Conservation (phyloP, 2,888 invertebrate species). For the Aromia moschata region DNA sequence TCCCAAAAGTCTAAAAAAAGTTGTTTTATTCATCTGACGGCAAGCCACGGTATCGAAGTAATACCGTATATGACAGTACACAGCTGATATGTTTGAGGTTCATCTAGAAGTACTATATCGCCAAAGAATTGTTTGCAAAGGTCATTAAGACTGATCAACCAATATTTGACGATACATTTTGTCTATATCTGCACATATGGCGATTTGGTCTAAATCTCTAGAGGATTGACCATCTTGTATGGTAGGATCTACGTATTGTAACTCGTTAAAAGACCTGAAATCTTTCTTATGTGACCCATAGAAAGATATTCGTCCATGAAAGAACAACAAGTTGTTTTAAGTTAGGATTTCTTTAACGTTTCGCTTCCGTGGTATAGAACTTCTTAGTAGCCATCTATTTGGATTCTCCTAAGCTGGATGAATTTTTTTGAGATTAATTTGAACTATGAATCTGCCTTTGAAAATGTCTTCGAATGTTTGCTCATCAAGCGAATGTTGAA, state of each 20-base stretch:
- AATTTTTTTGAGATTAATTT: slow-evolving; percentile 7
- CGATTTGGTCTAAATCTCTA: slow-evolving; percentile 26
- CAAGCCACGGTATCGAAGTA: slow-evolving; percentile 15
- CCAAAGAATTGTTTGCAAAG: slow-evolving; percentile 27
- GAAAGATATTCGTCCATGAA: slow-evolving; percentile 10
- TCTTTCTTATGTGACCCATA: slow-evolving; percentile 2
- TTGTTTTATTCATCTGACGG: slow-evolving; percentile 18
- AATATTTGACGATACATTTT: slow-evolving; percentile 29
- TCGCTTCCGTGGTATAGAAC: not conserved
- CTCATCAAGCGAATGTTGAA: slow-evolving; percentile 24
- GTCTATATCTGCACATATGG: slow-evolving; percentile 20
- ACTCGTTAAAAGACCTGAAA: slow-evolving; percentile 17
- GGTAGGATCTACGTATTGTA: slow-evolving; percentile 16
- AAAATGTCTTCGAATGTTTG: slow-evolving; percentile 33
- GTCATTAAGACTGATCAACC: not conserved
- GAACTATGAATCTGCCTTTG: slow-evolving; percentile 19
- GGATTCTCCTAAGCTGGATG: not conserved
- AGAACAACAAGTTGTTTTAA: not conserved
- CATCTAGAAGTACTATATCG: not conserved
- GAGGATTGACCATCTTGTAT: slow-evolving; percentile 28
- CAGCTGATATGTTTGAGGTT: slow-evolving; percentile 4
- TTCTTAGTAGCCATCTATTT: not conserved
- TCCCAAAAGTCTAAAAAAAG: slow-evolving; percentile 7
- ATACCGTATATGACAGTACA: slow-evolving; percentile 25
- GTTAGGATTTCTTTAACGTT: not conserved